Base-by-base conservation (phyloP, 2,113 vertebrate species). In the human (Homo sapiens) region DNA sequence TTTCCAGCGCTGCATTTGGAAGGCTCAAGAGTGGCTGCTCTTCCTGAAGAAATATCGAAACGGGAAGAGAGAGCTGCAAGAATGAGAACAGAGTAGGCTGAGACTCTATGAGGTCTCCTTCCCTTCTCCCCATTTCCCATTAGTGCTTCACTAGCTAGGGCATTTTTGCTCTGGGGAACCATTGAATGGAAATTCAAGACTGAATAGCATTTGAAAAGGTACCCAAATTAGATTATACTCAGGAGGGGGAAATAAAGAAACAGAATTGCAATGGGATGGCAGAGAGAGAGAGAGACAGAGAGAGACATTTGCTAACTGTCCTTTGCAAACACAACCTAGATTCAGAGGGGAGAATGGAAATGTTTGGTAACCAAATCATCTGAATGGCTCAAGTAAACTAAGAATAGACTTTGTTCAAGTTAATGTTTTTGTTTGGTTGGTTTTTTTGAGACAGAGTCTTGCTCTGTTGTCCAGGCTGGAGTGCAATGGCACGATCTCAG, bases 21-120 rank as follows among this genome's bases (percentile, higher is more conserved):
- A 76, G 57, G 48, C 38, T 97, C 92, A 90, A 84, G 87, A 78
- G 4, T 32, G 92, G 85, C 96, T 94, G 94, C 17, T 96, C 95
- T 85, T 97, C 30, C 95, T 75, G 96, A 98, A 98, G 96, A 99
- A 97, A 82, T 97, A 90, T 9, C 97, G 92, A 43, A 98, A 96
- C 0, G 98, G 97, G 89, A 98, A 98, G 76, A 98, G 48, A 23
- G 97, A 84, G 38, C 98, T 98, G 98, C 57, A 64, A 90, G 87
- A 68, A 84, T 66, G 70, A 83, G n/a, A 97, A 78, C 23, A 66
- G 88, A 64, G 55, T 9, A 59, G 59, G 17, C 3, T 89, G 66
- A 96, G 94, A 14, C 45, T 43, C 52, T 0, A 45, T 1, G 70
- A 70, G 57, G 73, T 11, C 32, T 48, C 18, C 20, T 18, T 70